Base-by-base conservation (phyloP, 2,888 invertebrate species). In the Drosophila fulvimacula region DNA sequence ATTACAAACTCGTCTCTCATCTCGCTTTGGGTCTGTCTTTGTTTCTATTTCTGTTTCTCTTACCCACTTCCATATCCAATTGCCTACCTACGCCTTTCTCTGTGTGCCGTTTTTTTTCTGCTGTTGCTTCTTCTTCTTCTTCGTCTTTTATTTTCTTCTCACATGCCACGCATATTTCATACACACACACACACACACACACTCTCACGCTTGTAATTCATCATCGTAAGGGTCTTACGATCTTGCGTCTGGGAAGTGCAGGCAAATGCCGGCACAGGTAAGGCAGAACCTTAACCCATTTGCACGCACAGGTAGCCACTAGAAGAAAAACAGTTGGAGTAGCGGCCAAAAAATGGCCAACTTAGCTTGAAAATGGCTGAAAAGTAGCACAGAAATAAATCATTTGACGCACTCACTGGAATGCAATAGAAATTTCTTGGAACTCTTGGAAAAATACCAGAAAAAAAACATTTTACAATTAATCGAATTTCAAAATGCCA, bases 101-200 rank as follows among this genome's bases (percentile, higher is more conserved):
- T 36, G 38, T 49, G 52, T 39, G 82, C 73, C 62, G 81, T 73
- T 88, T 84, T 88, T 84, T 74, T 79, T 30, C 41, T 19, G 9
- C 19, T 10, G 9, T 0, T 30, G 30, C 17, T 13, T 17, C 7
- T 3, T 30, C 27, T 39, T 24, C 38, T 0, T 30, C 39, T 39
- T 17, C 46, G 10, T 44, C 42, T 34, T 55, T 17, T 27, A 38
- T 44, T 27, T 66, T 39, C 42, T 73, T 82, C 89, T 80, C 88
- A 88, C 88, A 85, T 87, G 84, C 88, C 82, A 76, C 85, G 79
- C 78, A 85, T 85, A 73, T 78, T 82, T 88, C 36, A n/a, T 24
- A 48, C 24, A 34, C 34, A 39, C 61, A 17, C 34, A 32, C 52
- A 39, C 32, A 70, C 57, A 38, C 52, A n/a, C 42, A 27, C 21